phyloP scores from a whole-genome alignment of 1,140 invertebrate genomes.

The Chironomus tepperi region DNA sequence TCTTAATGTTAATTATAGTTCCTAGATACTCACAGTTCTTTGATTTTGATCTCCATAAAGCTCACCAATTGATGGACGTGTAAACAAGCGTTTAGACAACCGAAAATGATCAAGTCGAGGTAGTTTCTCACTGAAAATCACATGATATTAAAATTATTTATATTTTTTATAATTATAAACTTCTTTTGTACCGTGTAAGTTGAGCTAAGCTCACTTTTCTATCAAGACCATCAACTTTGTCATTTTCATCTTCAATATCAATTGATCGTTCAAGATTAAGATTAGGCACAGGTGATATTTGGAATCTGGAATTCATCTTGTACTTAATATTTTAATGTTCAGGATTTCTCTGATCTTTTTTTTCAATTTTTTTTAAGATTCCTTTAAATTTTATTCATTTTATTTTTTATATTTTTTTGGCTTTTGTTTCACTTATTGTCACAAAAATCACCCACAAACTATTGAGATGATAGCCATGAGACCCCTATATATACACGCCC shows the following conservation, averaged over 20 bases:
- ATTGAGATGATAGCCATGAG: background rate
- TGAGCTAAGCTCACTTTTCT: conserved; percentile 47
- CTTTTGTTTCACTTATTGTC: background rate
- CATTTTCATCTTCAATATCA: background rate
- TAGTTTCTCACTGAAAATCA: conserved; percentile 53
- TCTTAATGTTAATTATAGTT: too few relatives aligned
- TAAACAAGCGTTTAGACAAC: conserved; percentile 60
- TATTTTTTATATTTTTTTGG: background rate
- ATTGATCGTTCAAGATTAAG: background rate
- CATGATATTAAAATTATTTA: background rate
- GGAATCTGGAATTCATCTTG: too few relatives aligned
- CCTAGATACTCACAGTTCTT: background rate
- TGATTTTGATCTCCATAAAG: conserved; percentile 48
- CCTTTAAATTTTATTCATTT: background rate
- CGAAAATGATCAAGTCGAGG: conserved; percentile 85
- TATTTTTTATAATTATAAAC: background rate
- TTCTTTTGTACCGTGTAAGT: conserved; percentile 33
- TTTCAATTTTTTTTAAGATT: background rate
- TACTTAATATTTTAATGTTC: background rate
- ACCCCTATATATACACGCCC: background rate
- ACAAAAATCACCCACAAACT: background rate
- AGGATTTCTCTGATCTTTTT: background rate
- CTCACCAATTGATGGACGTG: conserved; percentile 64
- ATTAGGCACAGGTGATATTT: too few relatives aligned
- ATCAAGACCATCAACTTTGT: conserved; percentile 33